These are phyloP conservation scores for Hyles vespertilio DNA, from an alignment of 1,140 invertebrate genomes.

Conservation along the genomic window DNA sequence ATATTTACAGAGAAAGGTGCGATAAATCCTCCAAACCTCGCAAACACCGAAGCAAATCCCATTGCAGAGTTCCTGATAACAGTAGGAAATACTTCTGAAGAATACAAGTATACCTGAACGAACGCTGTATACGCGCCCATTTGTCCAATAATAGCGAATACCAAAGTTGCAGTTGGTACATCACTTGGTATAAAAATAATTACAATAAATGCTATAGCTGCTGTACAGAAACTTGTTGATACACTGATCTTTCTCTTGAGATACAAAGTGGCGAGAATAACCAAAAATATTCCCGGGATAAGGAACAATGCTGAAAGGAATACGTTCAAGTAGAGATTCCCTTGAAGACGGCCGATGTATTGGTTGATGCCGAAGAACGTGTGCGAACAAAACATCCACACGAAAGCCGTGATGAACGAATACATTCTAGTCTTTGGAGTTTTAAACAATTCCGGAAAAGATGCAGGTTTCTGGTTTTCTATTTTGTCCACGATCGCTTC, in stretches of 20 bases:
- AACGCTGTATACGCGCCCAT: constrained; percentile 79
- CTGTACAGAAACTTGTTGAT: constrained; percentile 38
- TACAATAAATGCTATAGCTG: constrained; percentile 43
- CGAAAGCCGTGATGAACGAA: constrained; percentile 80
- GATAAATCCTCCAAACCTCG: constrained; percentile 80
- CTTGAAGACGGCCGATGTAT: constrained; percentile 82
- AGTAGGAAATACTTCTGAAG: constrained; percentile 82
- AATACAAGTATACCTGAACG: constrained; percentile 79
- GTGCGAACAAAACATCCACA: constrained; percentile 82
- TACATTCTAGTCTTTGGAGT: constrained; percentile 85
- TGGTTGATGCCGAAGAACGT: constrained; percentile 85
- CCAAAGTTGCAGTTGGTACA: constrained; percentile 23
- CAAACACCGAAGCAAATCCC: constrained; percentile 78
- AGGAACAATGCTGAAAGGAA: constrained; percentile 78
- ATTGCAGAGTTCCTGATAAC: constrained; percentile 81
- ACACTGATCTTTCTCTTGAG: constrained; percentile 75
- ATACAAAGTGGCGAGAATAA: constrained; percentile 78
- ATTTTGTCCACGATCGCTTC: constrained; percentile 61
- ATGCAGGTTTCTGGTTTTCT: constrained; percentile 37
- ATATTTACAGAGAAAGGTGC: constrained; percentile 80
- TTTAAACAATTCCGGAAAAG: constrained; percentile 77
- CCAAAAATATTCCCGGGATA: constrained; percentile 79
- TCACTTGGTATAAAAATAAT: constrained; percentile 45
- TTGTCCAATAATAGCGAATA: constrained; percentile 78
- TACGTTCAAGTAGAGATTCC: constrained; percentile 84